phyloP scores from a whole-genome alignment of 2,888 invertebrate genomes.

The Lissonota sp. region DNA sequence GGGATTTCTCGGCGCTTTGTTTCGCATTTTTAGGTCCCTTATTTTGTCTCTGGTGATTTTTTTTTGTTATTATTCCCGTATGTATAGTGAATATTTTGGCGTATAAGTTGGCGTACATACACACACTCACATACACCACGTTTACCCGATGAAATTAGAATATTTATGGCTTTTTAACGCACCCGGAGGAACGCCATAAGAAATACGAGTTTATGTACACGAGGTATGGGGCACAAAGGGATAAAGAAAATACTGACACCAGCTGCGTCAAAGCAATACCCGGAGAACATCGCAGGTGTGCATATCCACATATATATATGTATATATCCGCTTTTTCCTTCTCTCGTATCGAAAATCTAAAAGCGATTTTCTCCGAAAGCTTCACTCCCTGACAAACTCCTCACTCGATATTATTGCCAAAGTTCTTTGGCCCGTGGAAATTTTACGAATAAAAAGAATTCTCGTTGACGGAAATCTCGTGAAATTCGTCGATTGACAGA shows the following conservation, averaged over 20 bases:
- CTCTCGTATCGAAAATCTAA: constrained; percentile 42
- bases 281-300: constrained; percentile 43
- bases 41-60: constrained; percentile 6
- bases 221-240: constrained; percentile 3
- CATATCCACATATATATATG: constrained; percentile 29
- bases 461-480: no score
- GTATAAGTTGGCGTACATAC: constrained; percentile 6
- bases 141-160: constrained; percentile 66
- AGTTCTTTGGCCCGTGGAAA: not conserved
- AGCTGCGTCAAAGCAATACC: constrained; percentile 62
- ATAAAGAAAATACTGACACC: constrained; percentile 50
- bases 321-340: constrained; percentile 9
- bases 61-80: not conserved
- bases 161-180: constrained; percentile 69
- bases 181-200: constrained; percentile 22
- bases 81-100: not conserved
- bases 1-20: constrained; percentile 34
- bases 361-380: no score
- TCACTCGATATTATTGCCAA: constrained; percentile 4
- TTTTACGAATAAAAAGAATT: constrained; percentile 24
- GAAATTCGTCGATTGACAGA: no score
- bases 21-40: constrained; percentile 33
- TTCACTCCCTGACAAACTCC: no score
- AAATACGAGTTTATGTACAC: constrained; percentile 3
- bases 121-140: constrained; percentile 46